Evolutionary conservation across 2,888 invertebrate species (phyloP), one percentile per base, ranked within the genome.

Genomic region (Epirrhoe alternata): DNA sequence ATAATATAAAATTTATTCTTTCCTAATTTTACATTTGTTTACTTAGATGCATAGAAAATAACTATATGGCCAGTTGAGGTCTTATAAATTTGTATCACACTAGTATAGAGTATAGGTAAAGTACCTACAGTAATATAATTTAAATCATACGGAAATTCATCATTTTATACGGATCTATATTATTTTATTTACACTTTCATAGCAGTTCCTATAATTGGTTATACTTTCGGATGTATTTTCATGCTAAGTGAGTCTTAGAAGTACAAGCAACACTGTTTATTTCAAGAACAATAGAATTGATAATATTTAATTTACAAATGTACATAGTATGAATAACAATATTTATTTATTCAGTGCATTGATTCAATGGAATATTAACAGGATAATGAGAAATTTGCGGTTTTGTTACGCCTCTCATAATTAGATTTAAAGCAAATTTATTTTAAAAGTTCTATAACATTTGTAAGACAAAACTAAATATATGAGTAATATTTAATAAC

Each of bases 231-330:
- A 10, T 57, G 8, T 33, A 58, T 45, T 30, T 56, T 50, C 10
- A 16, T 49, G 47, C 12, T 30, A n/a, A 55, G 42, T 8, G 47
- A 33, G 31, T 57, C 14, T 57, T 49, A 58, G 33, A 16, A 56
- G n/a, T 38, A 38, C 0, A 45, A n/a, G 17, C 7, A 5, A 38
- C 30, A n/a, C 7, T 10, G 47, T 16, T 56, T 56, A 47, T 56
- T 56, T 47, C 14, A 5, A 45, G 45, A 31, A 47, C 31, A 54
- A 54, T 45, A n/a, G 8, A 24, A 45, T 17, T 45, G n/a, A 42
- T 2, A 10, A 54, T 30, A 14, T 6, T 30, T 6, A 12, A 45
- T n/a, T 30, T 30, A 45, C 12, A 31, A 31, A 56, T 47, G 14
- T 3, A 33, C 6, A 33, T 57, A 5, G 38, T 42, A 42, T 54